phyloP scores from a whole-genome alignment of 2,888 invertebrate species.

The Eudasyphora cyanicolor region DNA sequence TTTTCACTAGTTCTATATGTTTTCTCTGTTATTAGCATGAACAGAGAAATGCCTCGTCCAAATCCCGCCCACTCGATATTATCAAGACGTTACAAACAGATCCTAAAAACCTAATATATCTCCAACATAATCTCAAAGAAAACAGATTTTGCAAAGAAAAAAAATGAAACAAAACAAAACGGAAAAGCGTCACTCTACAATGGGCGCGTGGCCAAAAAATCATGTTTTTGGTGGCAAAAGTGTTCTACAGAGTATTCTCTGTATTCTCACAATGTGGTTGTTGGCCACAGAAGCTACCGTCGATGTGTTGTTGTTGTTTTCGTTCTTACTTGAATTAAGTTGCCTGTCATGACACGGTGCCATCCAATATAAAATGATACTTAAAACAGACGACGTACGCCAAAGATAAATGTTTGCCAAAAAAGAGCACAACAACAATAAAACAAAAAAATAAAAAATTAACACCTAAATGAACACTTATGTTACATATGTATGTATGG shows the following conservation, averaged over 20 bases:
- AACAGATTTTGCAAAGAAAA: neutral
- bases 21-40: too few relatives aligned
- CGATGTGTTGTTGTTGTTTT: neutral
- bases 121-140: neutral
- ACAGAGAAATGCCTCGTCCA: too few relatives aligned
- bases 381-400: slow-evolving; percentile 74
- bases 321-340: slow-evolving; percentile 72
- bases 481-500: slow-evolving; percentile 28
- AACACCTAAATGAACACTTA: slow-evolving; percentile 51
- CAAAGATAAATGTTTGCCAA: slow-evolving; percentile 74
- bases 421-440: slow-evolving; percentile 58
- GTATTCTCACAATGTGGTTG: slow-evolving; percentile 11
- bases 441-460: slow-evolving; percentile 46
- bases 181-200: slow-evolving; percentile 65
- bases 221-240: slow-evolving; percentile 37
- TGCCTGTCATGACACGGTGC: slow-evolving; percentile 65
- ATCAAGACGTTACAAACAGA: neutral
- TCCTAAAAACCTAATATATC: neutral
- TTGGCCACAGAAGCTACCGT: slow-evolving; percentile 33
- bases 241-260: neutral
- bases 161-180: slow-evolving; percentile 58
- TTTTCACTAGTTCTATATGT: too few relatives aligned
- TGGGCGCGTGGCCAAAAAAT: slow-evolving; percentile 74
- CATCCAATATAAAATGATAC: slow-evolving; percentile 59
- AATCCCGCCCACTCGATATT: too few relatives aligned